Base-by-base conservation (phyloP, 2,797 vertebrate genomes). In the Nannoperca obscura region DNA sequence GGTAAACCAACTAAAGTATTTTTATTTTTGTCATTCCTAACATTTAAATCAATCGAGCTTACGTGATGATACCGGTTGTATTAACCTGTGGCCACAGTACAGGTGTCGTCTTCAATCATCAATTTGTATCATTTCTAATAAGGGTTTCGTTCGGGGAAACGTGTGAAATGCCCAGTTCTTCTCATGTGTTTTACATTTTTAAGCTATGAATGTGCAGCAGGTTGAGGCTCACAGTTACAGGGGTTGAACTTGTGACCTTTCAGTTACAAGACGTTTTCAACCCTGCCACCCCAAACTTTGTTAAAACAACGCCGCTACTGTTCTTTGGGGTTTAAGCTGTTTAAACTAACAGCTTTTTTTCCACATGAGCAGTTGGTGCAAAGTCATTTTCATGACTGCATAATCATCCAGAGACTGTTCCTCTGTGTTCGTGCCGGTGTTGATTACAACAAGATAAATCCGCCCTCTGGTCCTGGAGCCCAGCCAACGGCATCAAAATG, bases 401-500 rank as follows among this genome's bases (percentile, higher is more conserved):
- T 64, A 70, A 86, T 59, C 40, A 79, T 65, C 71, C 60, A 19
- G 55, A 74, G 60, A 65, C 55, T 14, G 80, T 74, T 70, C 60
- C 55, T 66, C 81, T 84, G 76, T 81, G 81, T 73, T 73, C 50
- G 3, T 0, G 44, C 11, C 22, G 1, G 57, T 58, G 65, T 77
- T 69, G 80, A 88, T 74, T 57, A 58, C 79, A 59, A n/a, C 10
- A 0, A 49, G 74, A 79, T 77, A 76, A 86, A 80, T 53, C 38
- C 22, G 2, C 46, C 61, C 65, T 2, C 61, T 4, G 69, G 61
- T 57, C 63, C 46, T 20, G 60, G 53, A 85, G 67, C 42, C 49
- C 13, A 38, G 73, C 74, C 79, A 77, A 70, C 54, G 13, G 59
- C 70, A 80, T 40, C 22, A 83, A 84, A 47, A 92, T 81, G 85